A percentile compares a stretch with the other conserved stretches of the same genome.
Evolutionary conservation across 2,888 invertebrate genomes (phyloP).

Genomic region (Acronicta alni): DNA sequence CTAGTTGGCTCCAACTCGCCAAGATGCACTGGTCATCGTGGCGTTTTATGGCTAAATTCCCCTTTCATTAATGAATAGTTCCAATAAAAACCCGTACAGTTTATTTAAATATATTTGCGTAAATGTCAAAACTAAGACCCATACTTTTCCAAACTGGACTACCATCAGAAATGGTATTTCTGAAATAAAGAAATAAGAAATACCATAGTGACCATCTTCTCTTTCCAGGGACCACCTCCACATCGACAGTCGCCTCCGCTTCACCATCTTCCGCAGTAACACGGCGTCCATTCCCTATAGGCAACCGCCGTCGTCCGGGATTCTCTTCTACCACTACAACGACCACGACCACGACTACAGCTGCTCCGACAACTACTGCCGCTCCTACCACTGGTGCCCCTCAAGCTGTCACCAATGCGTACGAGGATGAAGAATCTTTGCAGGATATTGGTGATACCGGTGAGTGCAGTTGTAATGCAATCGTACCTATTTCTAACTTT

Average conservation of each 20-base stretch:
- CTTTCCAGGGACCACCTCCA: constrained; percentile 34
- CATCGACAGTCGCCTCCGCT: constrained; percentile 27
- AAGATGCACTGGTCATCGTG: too few relatives aligned
- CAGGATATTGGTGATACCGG: constrained; percentile 80
- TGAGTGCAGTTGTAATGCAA: constrained; percentile 44
- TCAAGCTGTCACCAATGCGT: constrained; percentile 43
- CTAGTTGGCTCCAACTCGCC: too few relatives aligned
- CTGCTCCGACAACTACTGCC: constrained; percentile 54
- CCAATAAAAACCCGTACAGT: too few relatives aligned
- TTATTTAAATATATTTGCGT: too few relatives aligned
- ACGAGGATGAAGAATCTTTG: constrained; percentile 76
- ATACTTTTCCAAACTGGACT: too few relatives aligned
- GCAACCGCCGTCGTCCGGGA: constrained; percentile 72
- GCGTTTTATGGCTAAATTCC: too few relatives aligned
- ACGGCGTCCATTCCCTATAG: constrained; percentile 77
- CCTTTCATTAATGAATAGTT: too few relatives aligned
- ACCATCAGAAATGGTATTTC: too few relatives aligned
- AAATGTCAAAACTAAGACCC: too few relatives aligned
- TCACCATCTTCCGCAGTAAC: constrained; percentile 56
- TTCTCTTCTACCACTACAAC: constrained; percentile 57
- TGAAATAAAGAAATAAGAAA: too few relatives aligned
- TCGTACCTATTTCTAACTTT: too few relatives aligned
- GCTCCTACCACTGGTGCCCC: constrained; percentile 38
- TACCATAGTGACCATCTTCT: not conserved
- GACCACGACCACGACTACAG: constrained; percentile 58